Evolutionary conservation across 2,888 invertebrate species (phyloP).

Genomic region (Drosophila maculinotata): DNA sequence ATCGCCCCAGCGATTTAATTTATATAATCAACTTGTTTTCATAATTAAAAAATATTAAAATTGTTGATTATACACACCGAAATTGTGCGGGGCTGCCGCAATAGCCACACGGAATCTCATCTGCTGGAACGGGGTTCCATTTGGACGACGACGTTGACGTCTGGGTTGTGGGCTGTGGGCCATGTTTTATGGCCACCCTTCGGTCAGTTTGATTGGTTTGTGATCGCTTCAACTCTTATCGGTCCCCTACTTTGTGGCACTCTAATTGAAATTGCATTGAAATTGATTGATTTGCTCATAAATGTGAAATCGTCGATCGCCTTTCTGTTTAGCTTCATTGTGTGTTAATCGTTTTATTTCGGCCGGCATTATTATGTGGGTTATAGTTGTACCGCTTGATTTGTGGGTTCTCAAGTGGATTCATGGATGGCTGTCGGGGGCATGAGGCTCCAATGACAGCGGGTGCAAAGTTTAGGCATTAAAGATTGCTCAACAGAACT

Average conservation of each 20-base stretch:
- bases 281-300: conserved; percentile 78
- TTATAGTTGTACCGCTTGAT: conserved; percentile 43
- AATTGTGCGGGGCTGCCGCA: conserved; percentile 5
- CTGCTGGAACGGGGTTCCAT: conserved; percentile 17
- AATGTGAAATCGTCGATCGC: conserved; percentile 45
- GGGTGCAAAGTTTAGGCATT: conserved; percentile 4
- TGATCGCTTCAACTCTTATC: conserved; percentile 46
- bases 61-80: conserved; percentile 64
- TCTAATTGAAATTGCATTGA: conserved; percentile 80
- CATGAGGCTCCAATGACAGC: not conserved
- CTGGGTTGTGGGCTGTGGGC: not conserved
- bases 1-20: conserved; percentile 81
- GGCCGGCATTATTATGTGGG: conserved; percentile 28
- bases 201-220: conserved; percentile 63
- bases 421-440: not conserved
- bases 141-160: not conserved
- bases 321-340: conserved; percentile 29
- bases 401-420: conserved; percentile 41
- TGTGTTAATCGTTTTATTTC: conserved; percentile 72
- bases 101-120: conserved; percentile 35
- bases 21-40: conserved; percentile 82
- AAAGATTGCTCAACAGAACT: conserved; percentile 1
- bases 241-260: conserved; percentile 38
- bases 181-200: conserved; percentile 44
- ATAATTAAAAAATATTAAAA: conserved; percentile 83